Evolutionary conservation across 2,888 invertebrate genomes (phyloP), one percentile per base, ranked within the genome.

Genomic region (Dynastes grantii): DNA sequence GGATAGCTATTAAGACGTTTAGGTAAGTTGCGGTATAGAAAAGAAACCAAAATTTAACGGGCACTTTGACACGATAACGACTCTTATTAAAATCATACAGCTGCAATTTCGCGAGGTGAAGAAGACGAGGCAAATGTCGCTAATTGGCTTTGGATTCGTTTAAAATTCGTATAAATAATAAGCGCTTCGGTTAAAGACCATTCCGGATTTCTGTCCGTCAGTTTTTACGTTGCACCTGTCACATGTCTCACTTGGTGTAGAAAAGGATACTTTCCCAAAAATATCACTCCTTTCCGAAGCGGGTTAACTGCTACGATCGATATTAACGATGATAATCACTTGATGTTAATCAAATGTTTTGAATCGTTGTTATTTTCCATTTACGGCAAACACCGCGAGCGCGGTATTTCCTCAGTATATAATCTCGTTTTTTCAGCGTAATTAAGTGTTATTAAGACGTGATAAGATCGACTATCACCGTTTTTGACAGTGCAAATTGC

Each of bases 81-180:
- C 71, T 37, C 73, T 76, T 76, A 70, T 75, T 73, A 75, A n/a
- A 73, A n/a, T 9, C 22, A 45, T 73, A 77, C 81, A 81, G 81
- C 79, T 81, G 81, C 81, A 77, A 40, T 63, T 80, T 79, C 32
- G 64, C 58, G 63, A 63, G n/a, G 63, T 63, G 63, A 73, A 77
- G 77, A 70, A 75, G 53, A 70, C 76, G 77, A 76, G 77, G 77
- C 70, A 45, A 68, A 37, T 65, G 29, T 45, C 65, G 64, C 70
- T 80, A 80, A 80, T 80, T 80, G 80, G 67, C 61, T 13, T 16
- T 53, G 77, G 80, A 80, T 79, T 79, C 80, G 58, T 80, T 80
- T 80, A 79, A 77, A 51, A 51, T 68, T 11, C 49, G 29, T 49
- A 68, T 71, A 80, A 79, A 76, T 76, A 75, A 75, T 64, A 63